Conservation (phyloP, 2,888 invertebrate genomes). For the Drosophila mayaguana region DNA sequence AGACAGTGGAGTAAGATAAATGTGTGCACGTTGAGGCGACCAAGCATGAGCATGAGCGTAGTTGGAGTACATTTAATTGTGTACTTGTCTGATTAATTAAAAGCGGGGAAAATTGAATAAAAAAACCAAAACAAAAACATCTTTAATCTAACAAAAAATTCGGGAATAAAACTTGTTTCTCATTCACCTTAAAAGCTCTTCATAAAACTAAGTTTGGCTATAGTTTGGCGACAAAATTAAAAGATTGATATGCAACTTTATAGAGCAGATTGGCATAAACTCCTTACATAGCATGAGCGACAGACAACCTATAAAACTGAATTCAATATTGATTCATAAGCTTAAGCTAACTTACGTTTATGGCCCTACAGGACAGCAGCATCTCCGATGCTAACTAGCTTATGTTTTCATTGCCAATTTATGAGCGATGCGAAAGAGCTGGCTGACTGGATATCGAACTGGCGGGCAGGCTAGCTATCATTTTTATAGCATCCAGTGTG, state of each 20-base stretch:
- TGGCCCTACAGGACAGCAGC: background rate
- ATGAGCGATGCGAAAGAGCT: slow-evolving; percentile 13
- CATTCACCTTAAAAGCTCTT: slow-evolving; percentile 13
- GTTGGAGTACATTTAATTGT: slow-evolving; percentile 69
- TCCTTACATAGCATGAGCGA: slow-evolving; percentile 20
- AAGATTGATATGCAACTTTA: slow-evolving; percentile 1
- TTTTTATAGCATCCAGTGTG: slow-evolving; percentile 53
- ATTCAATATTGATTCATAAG: slow-evolving; percentile 43
- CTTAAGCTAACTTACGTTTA: slow-evolving; percentile 12
- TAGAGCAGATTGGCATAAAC: slow-evolving; percentile 2
- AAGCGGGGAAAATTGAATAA: slow-evolving; percentile 55
- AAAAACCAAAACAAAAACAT: slow-evolving; percentile 2
- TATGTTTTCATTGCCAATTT: slow-evolving; percentile 47
- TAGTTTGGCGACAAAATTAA: slow-evolving; percentile 29
- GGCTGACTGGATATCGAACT: background rate
- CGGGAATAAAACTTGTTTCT: slow-evolving; percentile 47
- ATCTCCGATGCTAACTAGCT: slow-evolving; percentile 17
- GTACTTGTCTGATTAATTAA: slow-evolving; percentile 76
- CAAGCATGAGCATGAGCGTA: slow-evolving; percentile 23
- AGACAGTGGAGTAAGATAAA: slow-evolving; percentile 65
- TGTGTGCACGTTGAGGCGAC: slow-evolving; percentile 42
- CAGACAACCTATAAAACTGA: slow-evolving; percentile 24
- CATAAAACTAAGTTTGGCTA: slow-evolving; percentile 12
- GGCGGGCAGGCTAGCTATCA: slow-evolving; percentile 7
- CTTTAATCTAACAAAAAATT: slow-evolving; percentile 24